These are phyloP conservation scores for Lochmaea capreae DNA, from an alignment of 2,888 invertebrate genomes.

Conservation along the genomic window DNA sequence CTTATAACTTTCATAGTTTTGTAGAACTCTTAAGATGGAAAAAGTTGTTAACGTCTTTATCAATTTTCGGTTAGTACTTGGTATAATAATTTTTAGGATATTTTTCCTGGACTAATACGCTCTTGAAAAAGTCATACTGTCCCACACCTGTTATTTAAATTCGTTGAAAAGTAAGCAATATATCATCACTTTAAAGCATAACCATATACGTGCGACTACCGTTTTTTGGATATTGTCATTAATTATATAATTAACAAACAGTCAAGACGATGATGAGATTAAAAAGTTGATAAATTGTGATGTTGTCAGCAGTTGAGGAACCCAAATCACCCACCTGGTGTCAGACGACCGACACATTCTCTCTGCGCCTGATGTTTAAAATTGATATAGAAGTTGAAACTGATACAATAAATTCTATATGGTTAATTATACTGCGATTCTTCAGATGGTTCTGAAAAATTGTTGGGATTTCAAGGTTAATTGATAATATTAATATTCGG, in stretches of 20 bases:
- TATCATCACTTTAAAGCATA: constrained; percentile 17
- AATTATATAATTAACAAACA: constrained; percentile 46
- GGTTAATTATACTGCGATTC: constrained; percentile 25
- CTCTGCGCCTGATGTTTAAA: constrained; percentile 32
- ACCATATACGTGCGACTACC: constrained; percentile 37
- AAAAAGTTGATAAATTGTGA: constrained; percentile 50
- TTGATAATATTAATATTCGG: constrained; percentile 17
- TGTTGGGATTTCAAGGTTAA: constrained; percentile 1
- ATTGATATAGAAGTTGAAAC: constrained; percentile 29
- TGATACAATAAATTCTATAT: constrained; percentile 31
- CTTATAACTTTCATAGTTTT: no score
- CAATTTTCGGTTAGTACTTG: no score
- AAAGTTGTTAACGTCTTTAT: no score
- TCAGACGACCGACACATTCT: constrained; percentile 39
- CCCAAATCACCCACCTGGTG: constrained; percentile 53
- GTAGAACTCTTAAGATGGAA: no score
- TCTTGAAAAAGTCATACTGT: not conserved
- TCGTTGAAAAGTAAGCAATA: not conserved
- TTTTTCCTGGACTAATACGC: no score
- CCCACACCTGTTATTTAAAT: constrained; percentile 15
- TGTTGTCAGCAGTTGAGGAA: constrained; percentile 41
- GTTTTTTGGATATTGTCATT: constrained; percentile 41
- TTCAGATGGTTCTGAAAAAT: constrained; percentile 16
- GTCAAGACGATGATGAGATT: constrained; percentile 49
- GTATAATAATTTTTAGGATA: no score